A percentile compares a stretch with the other conserved stretches of the same genome.
Evolutionary conservation across 92 coral and sea anemone genomes (phyloP).

Genomic region (Epizoanthus fatuus): DNA sequence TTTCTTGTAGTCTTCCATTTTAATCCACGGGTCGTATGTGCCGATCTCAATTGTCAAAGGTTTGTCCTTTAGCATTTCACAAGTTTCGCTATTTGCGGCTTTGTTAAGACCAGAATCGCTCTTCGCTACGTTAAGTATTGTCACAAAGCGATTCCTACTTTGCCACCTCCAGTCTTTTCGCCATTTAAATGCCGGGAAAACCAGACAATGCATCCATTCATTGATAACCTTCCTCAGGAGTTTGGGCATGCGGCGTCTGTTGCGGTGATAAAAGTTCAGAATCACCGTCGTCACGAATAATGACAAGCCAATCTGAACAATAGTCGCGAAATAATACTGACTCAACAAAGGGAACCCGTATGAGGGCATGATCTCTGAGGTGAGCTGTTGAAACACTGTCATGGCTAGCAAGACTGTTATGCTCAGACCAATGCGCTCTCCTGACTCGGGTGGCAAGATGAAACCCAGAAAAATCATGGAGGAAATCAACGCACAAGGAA

Average conservation of each 20-base stretch:
- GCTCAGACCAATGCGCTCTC: constrained; percentile 96
- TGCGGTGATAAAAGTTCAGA: constrained; percentile 94
- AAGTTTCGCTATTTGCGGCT: not conserved
- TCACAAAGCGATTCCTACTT: not conserved
- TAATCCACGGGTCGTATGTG: constrained; percentile 20
- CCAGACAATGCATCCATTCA: constrained; percentile 85
- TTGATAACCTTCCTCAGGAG: constrained; percentile 71
- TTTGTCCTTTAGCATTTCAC: not conserved
- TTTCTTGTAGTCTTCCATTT: constrained; percentile 36
- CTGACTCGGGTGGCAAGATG: constrained; percentile 96
- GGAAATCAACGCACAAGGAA: constrained; percentile 95
- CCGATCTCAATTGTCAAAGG: not conserved
- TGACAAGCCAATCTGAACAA: constrained; percentile 89
- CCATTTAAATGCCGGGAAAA: constrained; percentile 65
- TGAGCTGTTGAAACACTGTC: constrained; percentile 98
- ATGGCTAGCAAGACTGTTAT: constrained; percentile 95
- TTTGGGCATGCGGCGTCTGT: constrained; percentile 89
- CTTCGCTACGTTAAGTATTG: not conserved
- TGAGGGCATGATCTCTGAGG: constrained; percentile 95
- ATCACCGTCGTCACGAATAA: constrained; percentile 89
- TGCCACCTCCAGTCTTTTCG: constrained; percentile 50
- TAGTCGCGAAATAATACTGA: constrained; percentile 96
- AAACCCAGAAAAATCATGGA: constrained; percentile 96
- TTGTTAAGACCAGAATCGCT: not conserved
- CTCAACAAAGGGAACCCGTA: constrained; percentile 96